Evolutionary conservation across 1,140 invertebrate genomes (phyloP), one percentile per base, ranked within the genome.

Genomic region (Oryctes rhinoceros): DNA sequence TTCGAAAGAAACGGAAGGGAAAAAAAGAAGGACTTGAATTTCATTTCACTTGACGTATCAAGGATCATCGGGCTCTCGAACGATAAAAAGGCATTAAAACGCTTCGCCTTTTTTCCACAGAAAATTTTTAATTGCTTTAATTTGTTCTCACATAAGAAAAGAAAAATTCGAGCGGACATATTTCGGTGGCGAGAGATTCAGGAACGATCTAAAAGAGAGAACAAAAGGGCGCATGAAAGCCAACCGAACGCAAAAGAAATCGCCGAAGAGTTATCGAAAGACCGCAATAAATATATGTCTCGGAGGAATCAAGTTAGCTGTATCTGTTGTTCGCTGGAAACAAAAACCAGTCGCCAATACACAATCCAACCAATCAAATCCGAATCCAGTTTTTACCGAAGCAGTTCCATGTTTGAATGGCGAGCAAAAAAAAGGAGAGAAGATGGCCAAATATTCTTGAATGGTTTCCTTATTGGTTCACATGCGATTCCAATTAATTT

Each of bases 91-190:
- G 35, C 65, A 71, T 24, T 71, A 71, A 71, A 71, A 71, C 65
- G 65, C 20, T 71, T 71, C 65, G 24, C 65, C 65, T 71, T 71
- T 71, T 71, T 71, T 71, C 65, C 75, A 0, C 75, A 30, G 37
- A 76, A 76, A 76, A 76, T 76, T 76, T 76, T 76, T 76, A 76
- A 76, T 76, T 76, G 75, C 37, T 49, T 76, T 76, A 76, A 76
- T 76, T 76, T 76, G 75, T 76, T 76, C 75, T 76, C 75, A 76
- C 75, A 49, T 49, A 76, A 76, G 47, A 76, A 76, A 76, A 49
- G 75, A 76, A 76, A 49, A 76, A 49, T 44, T 76, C 37, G 75
- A 76, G 75, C 37, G 30, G 47, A 76, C 39, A 76, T 44, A 76
- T 37, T 76, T 76, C 47, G 37, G 37, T 76, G 39, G n/a, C 75